Conservation (phyloP, 2,113 vertebrate genomes). For the Chloroceryle aenea region DNA sequence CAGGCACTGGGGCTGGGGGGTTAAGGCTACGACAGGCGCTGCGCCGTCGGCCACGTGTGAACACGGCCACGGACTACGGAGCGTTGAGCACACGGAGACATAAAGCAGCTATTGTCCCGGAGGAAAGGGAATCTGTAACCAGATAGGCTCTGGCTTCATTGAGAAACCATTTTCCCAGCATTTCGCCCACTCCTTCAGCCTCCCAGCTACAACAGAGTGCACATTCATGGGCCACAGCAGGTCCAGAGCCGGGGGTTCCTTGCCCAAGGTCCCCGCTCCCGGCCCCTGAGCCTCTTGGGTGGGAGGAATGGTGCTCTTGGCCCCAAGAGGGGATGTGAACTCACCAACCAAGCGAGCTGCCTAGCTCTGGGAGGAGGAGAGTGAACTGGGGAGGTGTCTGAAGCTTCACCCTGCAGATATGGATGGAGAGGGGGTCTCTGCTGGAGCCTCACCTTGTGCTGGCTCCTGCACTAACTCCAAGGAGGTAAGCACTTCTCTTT, state of each 20-base stretch:
- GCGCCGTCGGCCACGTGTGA: not conserved
- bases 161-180: conserved; percentile 32
- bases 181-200: not conserved
- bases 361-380: not conserved
- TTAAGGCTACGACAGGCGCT: not conserved
- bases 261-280: not conserved
- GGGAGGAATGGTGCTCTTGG: not conserved
- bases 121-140: conserved; percentile 52
- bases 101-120: conserved; percentile 49
- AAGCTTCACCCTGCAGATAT: not conserved
- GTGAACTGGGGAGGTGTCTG: not conserved
- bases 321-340: not conserved
- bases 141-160: conserved; percentile 33
- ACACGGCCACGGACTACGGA: not conserved
- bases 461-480: not conserved
- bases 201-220: not conserved
- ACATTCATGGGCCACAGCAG: not conserved
- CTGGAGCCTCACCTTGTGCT: not conserved
- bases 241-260: not conserved
- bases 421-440: not conserved
- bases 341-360: not conserved
- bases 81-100: not conserved
- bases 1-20: not conserved
- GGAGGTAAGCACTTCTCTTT: not conserved
- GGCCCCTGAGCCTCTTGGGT: not conserved